Percentiles rank a stretch among this genome's conserved stretches.
Evolutionary conservation across 2,113 vertebrate species (phyloP).

Genomic region (Chloropsis cyanopogon): DNA sequence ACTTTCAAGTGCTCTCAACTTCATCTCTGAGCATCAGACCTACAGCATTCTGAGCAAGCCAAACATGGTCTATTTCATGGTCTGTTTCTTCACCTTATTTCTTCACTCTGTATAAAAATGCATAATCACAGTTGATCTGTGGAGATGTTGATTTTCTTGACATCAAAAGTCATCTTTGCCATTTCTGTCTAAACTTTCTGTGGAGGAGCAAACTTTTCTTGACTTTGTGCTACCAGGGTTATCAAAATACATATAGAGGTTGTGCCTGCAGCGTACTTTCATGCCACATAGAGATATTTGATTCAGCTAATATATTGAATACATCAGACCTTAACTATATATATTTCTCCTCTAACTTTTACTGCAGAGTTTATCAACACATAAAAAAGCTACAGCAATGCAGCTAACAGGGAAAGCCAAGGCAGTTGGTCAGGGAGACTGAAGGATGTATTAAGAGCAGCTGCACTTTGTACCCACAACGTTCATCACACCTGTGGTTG

Average conservation of each 20-base stretch:
- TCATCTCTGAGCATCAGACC: neutral
- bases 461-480: neutral
- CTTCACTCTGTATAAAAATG: neutral
- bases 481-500: neutral
- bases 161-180: neutral
- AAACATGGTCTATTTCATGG: neutral
- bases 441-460: neutral
- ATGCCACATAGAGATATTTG: neutral
- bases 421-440: neutral
- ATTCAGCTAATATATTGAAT: neutral
- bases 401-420: neutral
- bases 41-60: neutral
- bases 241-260: neutral
- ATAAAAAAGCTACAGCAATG: neutral
- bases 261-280: accelerated
- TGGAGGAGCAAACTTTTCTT: neutral
- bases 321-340: neutral
- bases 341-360: neutral
- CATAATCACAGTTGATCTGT: neutral
- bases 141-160: neutral
- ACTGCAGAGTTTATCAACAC: neutral
- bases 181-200: neutral
- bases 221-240: neutral
- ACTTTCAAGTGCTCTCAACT: neutral
- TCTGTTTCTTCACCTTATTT: neutral